Evolutionary conservation across 2,888 invertebrate species (phyloP).

Genomic region (Congeria kusceri): DNA sequence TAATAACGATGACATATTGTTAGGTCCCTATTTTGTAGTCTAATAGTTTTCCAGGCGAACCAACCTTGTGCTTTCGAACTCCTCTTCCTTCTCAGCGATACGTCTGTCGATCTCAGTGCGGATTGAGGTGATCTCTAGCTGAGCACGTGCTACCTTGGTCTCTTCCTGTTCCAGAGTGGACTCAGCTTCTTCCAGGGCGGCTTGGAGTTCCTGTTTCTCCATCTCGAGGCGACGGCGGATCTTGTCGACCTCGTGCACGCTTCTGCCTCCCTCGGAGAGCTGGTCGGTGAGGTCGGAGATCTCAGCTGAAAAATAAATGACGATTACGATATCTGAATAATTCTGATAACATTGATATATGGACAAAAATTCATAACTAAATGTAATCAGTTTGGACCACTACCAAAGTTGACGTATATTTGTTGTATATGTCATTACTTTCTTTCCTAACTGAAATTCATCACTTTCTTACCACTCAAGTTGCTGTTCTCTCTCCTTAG

Average conservation of each 20-base stretch:
- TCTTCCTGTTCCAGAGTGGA: slow-evolving; percentile 99
- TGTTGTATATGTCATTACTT: no score
- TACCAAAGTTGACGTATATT: no score
- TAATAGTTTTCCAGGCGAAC: background rate
- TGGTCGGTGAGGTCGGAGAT: slow-evolving; percentile 99
- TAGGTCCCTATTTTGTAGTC: no score
- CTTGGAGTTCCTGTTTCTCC: slow-evolving; percentile 99
- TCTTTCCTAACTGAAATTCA: no score
- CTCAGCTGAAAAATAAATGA: slow-evolving; percentile 90
- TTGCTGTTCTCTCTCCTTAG: slow-evolving; percentile 99
- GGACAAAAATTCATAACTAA: no score
- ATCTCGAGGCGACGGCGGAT: slow-evolving; percentile 98
- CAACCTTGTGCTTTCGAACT: slow-evolving; percentile 97
- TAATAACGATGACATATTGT: no score
- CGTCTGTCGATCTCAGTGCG: slow-evolving; percentile 99
- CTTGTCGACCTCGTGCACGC: slow-evolving; percentile 99
- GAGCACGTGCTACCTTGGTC: slow-evolving; percentile 95
- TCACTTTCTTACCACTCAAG: slow-evolving; percentile 89
- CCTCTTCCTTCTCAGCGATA: slow-evolving; percentile 99
- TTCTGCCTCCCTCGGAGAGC: slow-evolving; percentile 99
- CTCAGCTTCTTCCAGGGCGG: slow-evolving; percentile 99
- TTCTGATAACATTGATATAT: no score
- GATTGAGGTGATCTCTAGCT: slow-evolving; percentile 98
- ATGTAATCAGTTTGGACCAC: no score
- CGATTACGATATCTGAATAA: no score